Evolutionary conservation across 2,888 invertebrate species (phyloP).

Genomic region (Anorthoa munda): DNA sequence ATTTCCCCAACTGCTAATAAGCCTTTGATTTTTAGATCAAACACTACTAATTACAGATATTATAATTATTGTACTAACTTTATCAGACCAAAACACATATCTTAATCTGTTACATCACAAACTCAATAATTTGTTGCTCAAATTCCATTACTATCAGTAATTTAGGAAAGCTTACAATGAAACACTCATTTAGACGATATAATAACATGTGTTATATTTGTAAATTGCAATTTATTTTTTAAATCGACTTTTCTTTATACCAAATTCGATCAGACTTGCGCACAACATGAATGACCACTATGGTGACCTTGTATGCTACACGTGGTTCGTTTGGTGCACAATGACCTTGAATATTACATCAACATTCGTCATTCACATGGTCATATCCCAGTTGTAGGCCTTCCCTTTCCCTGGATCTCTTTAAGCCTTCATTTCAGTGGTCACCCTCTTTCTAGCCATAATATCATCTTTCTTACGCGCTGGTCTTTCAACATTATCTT

Average conservation of each 20-base stretch:
- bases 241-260: not conserved
- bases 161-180: slow-evolving; percentile 19
- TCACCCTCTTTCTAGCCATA: not conserved
- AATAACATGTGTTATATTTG: not conserved
- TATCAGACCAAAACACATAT: slow-evolving; percentile 25
- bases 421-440: not conserved
- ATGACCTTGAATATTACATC: not conserved
- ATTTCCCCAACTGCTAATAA: slow-evolving; percentile 5
- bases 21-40: slow-evolving; percentile 34
- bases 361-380: not conserved
- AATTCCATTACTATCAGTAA: slow-evolving; percentile 21
- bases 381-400: not conserved
- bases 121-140: slow-evolving; percentile 12
- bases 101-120: slow-evolving; percentile 31
- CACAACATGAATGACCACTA: not conserved
- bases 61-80: slow-evolving; percentile 12
- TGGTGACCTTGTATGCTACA: slow-evolving; percentile 9
- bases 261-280: not conserved
- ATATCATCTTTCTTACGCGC: too few species aligned
- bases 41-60: slow-evolving; percentile 26
- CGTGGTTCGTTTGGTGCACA: slow-evolving; percentile 2
- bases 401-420: not conserved
- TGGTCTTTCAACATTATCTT: not conserved
- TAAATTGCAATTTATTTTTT: slow-evolving; percentile 5
- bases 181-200: not conserved